Evolutionary conservation across 2,797 vertebrate genomes (phyloP), one percentile per base, ranked within the genome.

Genomic region (Phoeniculus purpureus): DNA sequence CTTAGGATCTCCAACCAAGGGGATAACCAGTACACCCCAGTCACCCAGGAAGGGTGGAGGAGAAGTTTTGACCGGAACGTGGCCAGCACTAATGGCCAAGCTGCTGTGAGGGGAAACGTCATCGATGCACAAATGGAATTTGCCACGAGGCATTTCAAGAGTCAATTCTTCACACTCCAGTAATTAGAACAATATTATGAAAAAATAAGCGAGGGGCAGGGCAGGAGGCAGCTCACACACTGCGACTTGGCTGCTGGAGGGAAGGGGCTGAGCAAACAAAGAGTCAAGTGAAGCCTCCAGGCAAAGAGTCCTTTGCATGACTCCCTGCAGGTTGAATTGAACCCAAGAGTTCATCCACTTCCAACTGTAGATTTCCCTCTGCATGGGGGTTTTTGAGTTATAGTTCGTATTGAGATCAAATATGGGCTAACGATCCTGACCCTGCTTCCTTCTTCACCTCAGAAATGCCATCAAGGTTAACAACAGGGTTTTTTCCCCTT

Each of bases 81-180:
- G 6, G 34, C 15, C 17, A 1, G 47, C 2, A 3, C 47, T 73
- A 54, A 88, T 21, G 74, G 70, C 0, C 5, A 76, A 64, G 19
- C 8, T 1, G 82, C 80, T 29, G 67, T 7, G 2, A 15, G 56
- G 75, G 25, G 11, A 18, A 37, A 15, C 60, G 15, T 29, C 87
- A 48, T 61, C 90, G 22, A 1, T n/a, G 90, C 70, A 48, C 79
- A 65, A 89, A 89, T 75, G 90, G 95, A 94, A 96, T 95, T 87
- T 73, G 94, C 95, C 94, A 87, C 13, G 79, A 87, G 95, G 94
- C 90, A 22, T 94, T 93, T 84, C 17, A 89, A 54, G 85, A 93
- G 95, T 96, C 94, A 61, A 74, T 94, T 85, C 93, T 94, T 92
- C 92, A 94, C 95, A 95, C 85, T 92, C 89, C 94, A 94, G 90